phyloP scores from a whole-genome alignment of 2,797 vertebrate genomes.

The Mastacembelus armatus region DNA sequence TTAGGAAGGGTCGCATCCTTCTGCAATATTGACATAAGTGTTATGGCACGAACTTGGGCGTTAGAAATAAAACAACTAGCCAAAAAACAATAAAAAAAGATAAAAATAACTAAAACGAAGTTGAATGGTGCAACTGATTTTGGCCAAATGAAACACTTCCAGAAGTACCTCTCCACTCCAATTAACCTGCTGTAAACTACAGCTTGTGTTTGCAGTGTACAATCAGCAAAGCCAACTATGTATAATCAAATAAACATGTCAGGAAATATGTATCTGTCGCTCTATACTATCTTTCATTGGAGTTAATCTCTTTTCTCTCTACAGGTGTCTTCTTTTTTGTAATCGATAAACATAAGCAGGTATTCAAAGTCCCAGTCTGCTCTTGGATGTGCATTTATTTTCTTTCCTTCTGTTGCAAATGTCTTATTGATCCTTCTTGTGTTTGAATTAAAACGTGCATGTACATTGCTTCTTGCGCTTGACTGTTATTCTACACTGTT shows the following conservation, averaged over 20 bases:
- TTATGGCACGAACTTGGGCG: background rate
- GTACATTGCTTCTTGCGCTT: background rate
- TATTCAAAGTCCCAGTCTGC: conserved; percentile 56
- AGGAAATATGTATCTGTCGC: background rate
- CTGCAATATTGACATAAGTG: conserved; percentile 13
- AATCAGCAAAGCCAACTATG: background rate
- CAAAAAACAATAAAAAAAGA: background rate
- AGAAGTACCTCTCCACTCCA: background rate
- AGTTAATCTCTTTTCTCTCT: conserved; percentile 49
- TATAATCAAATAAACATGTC: background rate
- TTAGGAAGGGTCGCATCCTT: background rate
- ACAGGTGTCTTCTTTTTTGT: conserved; percentile 36
- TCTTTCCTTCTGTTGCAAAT: background rate
- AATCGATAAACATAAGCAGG: conserved; percentile 58
- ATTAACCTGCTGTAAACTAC: background rate
- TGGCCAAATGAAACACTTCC: background rate
- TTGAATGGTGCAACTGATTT: background rate
- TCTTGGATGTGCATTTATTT: conserved; percentile 1
- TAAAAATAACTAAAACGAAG: conserved; percentile 6
- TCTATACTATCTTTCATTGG: background rate
- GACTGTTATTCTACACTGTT: background rate
- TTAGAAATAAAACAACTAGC: background rate
- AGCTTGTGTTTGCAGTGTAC: background rate
- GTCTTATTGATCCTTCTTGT: background rate
- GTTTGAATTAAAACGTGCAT: conserved; percentile 5